Evolutionary conservation across 2,888 invertebrate genomes (phyloP), one percentile per base, ranked within the genome.

Genomic region (Germaria angustata): DNA sequence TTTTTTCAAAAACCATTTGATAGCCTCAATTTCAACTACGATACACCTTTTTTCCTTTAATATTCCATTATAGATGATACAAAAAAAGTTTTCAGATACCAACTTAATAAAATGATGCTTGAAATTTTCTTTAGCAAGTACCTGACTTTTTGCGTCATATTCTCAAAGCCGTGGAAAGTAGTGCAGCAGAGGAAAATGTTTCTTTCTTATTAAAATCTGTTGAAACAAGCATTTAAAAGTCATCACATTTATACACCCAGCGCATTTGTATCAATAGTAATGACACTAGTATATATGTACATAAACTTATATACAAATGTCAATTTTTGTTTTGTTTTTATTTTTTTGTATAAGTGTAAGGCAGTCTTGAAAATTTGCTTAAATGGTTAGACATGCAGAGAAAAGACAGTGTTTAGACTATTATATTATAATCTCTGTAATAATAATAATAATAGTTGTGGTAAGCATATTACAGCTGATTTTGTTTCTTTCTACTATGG

Each of bases 181-280:
- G 49, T 17, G 2, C 6, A 61, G 20, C 32, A 63, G 0, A 20
- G 8, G 15, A 9, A n/a, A 17, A 34, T 49, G 24, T 36, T 28
- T 24, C 34, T 44, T 55, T 65, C 44, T 36, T 57, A 55, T 17
- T 75, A 24, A 66, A 75, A 75, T 65, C 34, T 65, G 46, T 46
- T 75, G 1, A 46, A 75, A 46, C 44, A 44, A 36, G 65, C 51
- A 53, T 41, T 63, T 32, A 34, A 22, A 72, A 41, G 39, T 15
- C 13, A 41, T 34, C 22, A 75, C 65, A 17, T 55, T 75, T 63
- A 41, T 53, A 7, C 24, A 63, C 22, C 28, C 41, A 61, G 0
- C 41, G 39, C 39, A 41, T 41, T 73, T 63, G 63, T 17, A 17
- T 49, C n/a, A n/a, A 22, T 34, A 65, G 46, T 65, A 49, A 63